phyloP scores from a whole-genome alignment of 2,888 invertebrate genomes.

The Drosophila histrio region DNA sequence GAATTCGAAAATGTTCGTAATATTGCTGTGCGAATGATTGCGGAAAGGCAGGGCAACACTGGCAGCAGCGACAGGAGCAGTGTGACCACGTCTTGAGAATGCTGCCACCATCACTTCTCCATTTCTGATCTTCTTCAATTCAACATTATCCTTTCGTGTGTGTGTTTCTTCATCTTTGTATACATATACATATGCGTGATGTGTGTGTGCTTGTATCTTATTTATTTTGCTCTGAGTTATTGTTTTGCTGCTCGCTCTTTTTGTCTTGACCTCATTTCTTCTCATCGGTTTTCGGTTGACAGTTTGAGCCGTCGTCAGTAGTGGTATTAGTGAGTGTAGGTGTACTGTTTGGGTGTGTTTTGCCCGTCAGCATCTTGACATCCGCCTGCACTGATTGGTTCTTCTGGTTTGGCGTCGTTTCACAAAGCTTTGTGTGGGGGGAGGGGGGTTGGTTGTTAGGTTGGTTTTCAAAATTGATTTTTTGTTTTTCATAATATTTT shows the following conservation, averaged over 20 bases:
- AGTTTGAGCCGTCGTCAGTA: background rate
- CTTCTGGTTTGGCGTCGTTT: background rate
- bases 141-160: background rate
- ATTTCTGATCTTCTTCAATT: background rate
- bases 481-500: background rate
- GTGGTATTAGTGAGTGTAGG: background rate
- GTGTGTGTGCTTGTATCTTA: background rate
- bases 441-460: background rate
- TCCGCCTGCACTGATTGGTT: background rate
- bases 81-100: constrained; percentile 4
- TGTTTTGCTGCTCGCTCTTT: background rate
- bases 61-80: background rate
- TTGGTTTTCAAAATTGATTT: background rate
- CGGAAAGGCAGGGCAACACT: constrained; percentile 21
- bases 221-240: background rate
- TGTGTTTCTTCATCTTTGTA: background rate
- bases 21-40: constrained; percentile 30
- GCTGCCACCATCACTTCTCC: constrained; percentile 19
- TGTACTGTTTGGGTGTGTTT: background rate
- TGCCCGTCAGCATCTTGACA: background rate
- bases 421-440: background rate
- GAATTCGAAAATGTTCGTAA: background rate
- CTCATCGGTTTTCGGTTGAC: background rate
- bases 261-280: background rate
- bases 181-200: no score